Conservation (phyloP, 2,797 vertebrate species). For the Crocodylus rhombifer region DNA sequence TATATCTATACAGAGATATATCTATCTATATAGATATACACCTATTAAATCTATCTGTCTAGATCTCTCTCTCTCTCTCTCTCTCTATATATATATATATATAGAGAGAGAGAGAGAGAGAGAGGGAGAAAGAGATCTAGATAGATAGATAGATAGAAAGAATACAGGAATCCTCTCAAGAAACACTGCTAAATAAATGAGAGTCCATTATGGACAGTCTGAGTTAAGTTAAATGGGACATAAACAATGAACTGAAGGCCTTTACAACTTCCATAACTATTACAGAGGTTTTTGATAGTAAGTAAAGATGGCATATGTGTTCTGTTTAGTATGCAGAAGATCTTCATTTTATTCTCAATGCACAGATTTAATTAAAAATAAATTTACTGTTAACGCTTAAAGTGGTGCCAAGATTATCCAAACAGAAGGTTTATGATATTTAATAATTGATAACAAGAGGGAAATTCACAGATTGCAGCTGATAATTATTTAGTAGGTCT, state of each 20-base stretch:
- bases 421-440: slow-evolving; percentile 85
- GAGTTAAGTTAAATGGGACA: slow-evolving; percentile 71
- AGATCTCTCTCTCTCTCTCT: no score
- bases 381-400: slow-evolving; percentile 84
- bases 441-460: slow-evolving; percentile 85
- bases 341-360: slow-evolving; percentile 80
- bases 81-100: no score
- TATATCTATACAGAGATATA: no score
- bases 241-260: slow-evolving; percentile 67
- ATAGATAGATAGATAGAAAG: no score
- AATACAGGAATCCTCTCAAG: neutral
- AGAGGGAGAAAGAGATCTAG: neutral
- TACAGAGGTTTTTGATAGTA: slow-evolving; percentile 75
- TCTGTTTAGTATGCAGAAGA: slow-evolving; percentile 75
- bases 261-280: slow-evolving; percentile 72
- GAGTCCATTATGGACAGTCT: slow-evolving; percentile 42
- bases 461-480: slow-evolving; percentile 71
- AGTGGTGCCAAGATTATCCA: slow-evolving; percentile 83
- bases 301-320: slow-evolving; percentile 69
- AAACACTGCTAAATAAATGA: neutral
- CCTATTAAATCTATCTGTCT: no score
- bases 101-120: neutral
- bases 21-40: no score
- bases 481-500: slow-evolving; percentile 85
- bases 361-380: slow-evolving; percentile 89